Conservation (phyloP, 2,888 invertebrate genomes). For the Drosophila atripex region DNA sequence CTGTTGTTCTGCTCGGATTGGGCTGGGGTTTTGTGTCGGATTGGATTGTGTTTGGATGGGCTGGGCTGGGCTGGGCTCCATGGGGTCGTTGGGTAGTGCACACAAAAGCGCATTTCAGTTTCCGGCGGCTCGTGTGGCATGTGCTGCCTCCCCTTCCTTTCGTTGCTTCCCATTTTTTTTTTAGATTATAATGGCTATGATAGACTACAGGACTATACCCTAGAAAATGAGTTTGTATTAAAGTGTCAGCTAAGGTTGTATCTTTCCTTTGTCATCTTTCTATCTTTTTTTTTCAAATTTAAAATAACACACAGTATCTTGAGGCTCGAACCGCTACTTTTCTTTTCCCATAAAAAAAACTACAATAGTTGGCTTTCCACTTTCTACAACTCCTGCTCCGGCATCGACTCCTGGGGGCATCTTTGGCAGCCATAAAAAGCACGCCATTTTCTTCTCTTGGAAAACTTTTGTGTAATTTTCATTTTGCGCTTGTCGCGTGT, state of each 20-base stretch:
- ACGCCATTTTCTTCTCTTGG: slow-evolving; percentile 36
- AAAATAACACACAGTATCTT: slow-evolving; percentile 12
- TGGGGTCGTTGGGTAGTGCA: slow-evolving; percentile 23
- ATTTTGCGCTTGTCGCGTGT: slow-evolving; percentile 63
- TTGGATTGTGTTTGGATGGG: slow-evolving; percentile 29
- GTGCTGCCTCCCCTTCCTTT: slow-evolving; percentile 10
- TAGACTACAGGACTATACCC: background rate
- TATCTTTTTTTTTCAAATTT: background rate
- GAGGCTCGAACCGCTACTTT: background rate
- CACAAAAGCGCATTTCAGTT: slow-evolving; percentile 61
- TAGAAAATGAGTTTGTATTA: background rate
- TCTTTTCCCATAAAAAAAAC: background rate
- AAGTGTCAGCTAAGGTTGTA: background rate
- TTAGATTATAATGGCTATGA: background rate
- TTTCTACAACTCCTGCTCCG: slow-evolving; percentile 36
- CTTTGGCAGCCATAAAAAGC: slow-evolving; percentile 48
- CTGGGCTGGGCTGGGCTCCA: background rate
- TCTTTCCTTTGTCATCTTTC: background rate
- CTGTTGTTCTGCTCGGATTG: slow-evolving; percentile 30
- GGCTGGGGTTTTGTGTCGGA: slow-evolving; percentile 34
- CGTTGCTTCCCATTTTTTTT: background rate
- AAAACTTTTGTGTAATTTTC: slow-evolving; percentile 58
- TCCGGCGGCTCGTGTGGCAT: slow-evolving; percentile 43
- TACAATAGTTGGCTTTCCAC: slow-evolving; percentile 36
- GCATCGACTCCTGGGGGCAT: slow-evolving; percentile 50